phyloP scores from a whole-genome alignment of 2,113 vertebrate genomes.

The Lampris incognitus region DNA sequence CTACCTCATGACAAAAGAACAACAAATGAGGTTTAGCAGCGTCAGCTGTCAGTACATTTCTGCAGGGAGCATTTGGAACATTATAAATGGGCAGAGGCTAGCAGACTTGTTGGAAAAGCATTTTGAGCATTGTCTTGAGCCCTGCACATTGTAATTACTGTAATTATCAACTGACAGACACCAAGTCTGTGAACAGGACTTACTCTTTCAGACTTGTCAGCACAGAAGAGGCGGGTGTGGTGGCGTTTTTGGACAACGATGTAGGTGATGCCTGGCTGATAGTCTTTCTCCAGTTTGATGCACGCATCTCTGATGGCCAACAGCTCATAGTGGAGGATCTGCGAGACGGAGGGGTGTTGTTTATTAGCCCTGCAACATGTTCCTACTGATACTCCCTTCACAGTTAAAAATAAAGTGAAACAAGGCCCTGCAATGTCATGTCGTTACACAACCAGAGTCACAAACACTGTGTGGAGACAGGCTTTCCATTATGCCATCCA shows the following conservation, averaged over 20 bases:
- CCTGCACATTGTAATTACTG: neutral
- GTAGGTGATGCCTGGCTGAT: slow-evolving; percentile 99
- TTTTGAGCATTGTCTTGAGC: no score
- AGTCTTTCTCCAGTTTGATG: slow-evolving; percentile 99
- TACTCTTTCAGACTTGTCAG: slow-evolving; percentile 97
- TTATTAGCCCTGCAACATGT: neutral
- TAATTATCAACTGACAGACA: neutral
- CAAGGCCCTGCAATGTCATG: no score
- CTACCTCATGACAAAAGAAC: no score
- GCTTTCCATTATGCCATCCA: no score
- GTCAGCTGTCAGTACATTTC: no score
- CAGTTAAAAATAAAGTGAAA: neutral
- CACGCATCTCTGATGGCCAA: slow-evolving; percentile 98
- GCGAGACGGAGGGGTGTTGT: neutral
- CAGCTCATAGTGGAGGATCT: slow-evolving; percentile 89
- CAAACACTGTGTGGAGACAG: neutral
- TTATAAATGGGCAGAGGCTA: no score
- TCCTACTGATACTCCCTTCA: neutral
- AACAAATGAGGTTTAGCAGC: no score
- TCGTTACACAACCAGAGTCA: no score
- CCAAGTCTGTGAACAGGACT: slow-evolving; percentile 30
- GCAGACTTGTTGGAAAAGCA: no score
- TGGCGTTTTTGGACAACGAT: slow-evolving; percentile 99
- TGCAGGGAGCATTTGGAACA: no score
- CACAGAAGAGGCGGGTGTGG: slow-evolving; percentile 97